These are phyloP conservation scores for Strix aluco DNA, from an alignment of 2,113 vertebrate genomes.

Conservation along the genomic window DNA sequence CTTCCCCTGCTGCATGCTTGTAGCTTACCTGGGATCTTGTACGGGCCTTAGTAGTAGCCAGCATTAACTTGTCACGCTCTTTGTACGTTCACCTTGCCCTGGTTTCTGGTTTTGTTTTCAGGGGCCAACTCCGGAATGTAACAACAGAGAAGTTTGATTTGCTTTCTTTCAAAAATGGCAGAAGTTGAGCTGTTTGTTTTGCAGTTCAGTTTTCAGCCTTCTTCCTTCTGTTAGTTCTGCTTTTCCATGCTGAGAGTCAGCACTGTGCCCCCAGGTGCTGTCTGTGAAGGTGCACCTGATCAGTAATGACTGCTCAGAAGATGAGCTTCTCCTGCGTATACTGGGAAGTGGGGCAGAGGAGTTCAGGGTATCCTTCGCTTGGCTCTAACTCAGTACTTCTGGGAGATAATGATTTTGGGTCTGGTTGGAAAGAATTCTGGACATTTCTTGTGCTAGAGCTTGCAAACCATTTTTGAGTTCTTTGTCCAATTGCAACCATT, in stretches of 20 bases:
- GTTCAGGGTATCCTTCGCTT: background rate
- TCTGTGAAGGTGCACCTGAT: background rate
- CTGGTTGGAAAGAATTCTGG: background rate
- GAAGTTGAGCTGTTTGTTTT: background rate
- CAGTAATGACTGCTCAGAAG: background rate
- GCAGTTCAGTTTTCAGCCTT: background rate
- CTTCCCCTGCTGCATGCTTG: background rate
- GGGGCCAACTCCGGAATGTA: background rate
- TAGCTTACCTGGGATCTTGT: background rate
- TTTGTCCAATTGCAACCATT: background rate
- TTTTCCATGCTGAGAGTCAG: background rate
- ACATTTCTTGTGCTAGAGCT: background rate
- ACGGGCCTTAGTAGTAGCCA: background rate
- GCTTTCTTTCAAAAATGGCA: background rate
- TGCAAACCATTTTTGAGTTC: background rate
- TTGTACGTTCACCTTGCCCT: background rate
- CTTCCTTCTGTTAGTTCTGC: background rate
- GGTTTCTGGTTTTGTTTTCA: background rate
- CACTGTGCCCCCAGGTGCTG: rapidly evolving
- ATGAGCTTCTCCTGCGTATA: background rate
- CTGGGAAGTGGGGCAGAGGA: background rate
- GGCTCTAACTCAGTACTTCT: background rate
- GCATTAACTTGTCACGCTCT: background rate
- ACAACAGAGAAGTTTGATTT: background rate
- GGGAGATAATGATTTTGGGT: background rate